phyloP scores from a whole-genome alignment of 1,140 invertebrate genomes.

The Anastrepha obliqua region DNA sequence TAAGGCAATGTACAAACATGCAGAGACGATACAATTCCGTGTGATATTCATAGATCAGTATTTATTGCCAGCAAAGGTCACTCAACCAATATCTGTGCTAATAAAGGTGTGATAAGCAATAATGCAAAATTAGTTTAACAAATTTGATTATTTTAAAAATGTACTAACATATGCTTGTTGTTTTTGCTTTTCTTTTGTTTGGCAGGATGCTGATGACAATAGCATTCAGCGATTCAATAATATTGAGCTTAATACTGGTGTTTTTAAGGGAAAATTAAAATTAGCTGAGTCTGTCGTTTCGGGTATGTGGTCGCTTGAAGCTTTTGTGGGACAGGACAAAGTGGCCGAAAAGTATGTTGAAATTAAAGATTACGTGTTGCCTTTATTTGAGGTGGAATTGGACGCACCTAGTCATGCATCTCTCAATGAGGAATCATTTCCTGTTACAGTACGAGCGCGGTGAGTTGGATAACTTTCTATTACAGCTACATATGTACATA shows the following conservation, averaged over 20 bases:
- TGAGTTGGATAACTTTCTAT: conserved; percentile 1
- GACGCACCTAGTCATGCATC: not conserved
- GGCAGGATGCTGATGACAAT: not conserved
- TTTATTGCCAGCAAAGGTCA: conserved; percentile 76
- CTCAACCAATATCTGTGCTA: conserved; percentile 16
- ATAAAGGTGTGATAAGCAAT: not conserved
- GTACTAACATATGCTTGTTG: no score
- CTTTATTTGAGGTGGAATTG: not conserved
- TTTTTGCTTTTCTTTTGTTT: not conserved
- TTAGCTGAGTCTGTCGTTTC: conserved; percentile 30
- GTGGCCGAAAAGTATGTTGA: not conserved
- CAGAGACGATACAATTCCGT: conserved; percentile 86
- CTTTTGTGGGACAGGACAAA: not conserved
- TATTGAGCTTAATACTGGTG: not conserved
- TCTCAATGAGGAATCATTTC: not conserved
- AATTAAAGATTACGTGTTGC: conserved; percentile 15
- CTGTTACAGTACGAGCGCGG: not conserved
- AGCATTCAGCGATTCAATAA: conserved; percentile 14
- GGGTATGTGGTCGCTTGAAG: conserved; percentile 15
- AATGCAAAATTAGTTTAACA: not conserved
- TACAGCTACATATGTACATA: not conserved
- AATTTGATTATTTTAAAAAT: no score
- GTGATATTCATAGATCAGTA: conserved; percentile 84
- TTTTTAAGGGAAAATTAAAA: conserved; percentile 25
- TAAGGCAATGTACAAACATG: conserved; percentile 92